Base-by-base conservation (phyloP, 2,113 vertebrate genomes). In the Grantiella picta region DNA sequence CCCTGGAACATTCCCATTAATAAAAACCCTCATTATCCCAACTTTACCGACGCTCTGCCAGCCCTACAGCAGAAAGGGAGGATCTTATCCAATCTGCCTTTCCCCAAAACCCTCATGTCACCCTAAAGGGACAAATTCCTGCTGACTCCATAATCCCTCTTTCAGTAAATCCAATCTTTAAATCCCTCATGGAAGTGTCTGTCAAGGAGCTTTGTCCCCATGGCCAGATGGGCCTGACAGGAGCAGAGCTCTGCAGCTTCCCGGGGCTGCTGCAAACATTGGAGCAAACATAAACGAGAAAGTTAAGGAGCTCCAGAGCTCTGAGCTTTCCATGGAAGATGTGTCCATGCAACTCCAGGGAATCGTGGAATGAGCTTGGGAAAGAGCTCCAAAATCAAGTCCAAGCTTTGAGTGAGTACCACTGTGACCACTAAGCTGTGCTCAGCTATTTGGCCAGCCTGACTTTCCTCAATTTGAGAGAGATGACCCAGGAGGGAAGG, bases 1-100 rank as follows among this genome's bases (percentile, higher is more conserved):
- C 68, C 28, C 72, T 19, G 56, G 92, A 95, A 92, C 84, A 66
- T 61, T 92, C 84, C 69, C 81, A 59, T 89, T 77, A 72, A 92
- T 91, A 82, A 94, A 89, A 78, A 21, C 68, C 8, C 59, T 81
- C 64, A 83, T 96, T 86, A 87, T 54, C 75, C 66, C 59, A 23
- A 94, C 57, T 64, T 59, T 35, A 68, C 64, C 0, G 0, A 63
- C 20, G 10, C 25, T 21, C 64, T 90, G 52, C 79, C 90, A 94
- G 71, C 82, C 20, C 44, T 52, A 21, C 35, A 17, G 87, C 47
- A 73, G 80, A 66, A 25, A 75, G 56, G 29, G 31, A 81, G 36
- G 57, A 25, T 53, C 38, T 85, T 18, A 29, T 27, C 87, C 38
- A 1, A 28, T 35, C 35, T 82, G 42, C 15, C 28, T 9, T 53